Evolutionary conservation across 2,113 vertebrate species (phyloP).

Genomic region (Murina feae): DNA sequence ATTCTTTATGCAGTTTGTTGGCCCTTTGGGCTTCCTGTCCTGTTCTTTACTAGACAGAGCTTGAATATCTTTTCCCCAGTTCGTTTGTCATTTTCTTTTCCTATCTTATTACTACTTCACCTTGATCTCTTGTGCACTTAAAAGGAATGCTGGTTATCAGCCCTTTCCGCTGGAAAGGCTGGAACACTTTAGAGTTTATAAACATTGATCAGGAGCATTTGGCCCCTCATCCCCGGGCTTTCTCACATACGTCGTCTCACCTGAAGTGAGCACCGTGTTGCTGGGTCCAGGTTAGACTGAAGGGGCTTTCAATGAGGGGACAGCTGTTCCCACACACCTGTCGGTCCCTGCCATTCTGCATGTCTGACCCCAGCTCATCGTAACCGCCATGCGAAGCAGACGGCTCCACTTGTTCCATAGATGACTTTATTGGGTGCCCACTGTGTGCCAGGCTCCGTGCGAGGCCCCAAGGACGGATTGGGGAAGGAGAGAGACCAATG

Average conservation of each 20-base stretch:
- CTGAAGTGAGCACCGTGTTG: accelerated
- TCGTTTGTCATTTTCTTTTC: not conserved
- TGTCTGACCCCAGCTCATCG: accelerated
- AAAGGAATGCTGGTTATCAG: not conserved
- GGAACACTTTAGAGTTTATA: not conserved
- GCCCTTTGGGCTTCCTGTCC: not conserved
- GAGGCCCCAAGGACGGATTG: not conserved
- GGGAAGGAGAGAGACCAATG: not conserved
- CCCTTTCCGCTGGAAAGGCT: not conserved
- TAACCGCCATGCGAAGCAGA: not conserved
- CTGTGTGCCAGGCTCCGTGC: not conserved
- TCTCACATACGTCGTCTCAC: accelerated
- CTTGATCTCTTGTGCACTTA: not conserved
- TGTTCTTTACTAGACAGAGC: not conserved
- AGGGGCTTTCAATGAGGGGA: not conserved
- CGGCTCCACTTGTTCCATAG: not conserved
- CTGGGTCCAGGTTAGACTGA: not conserved
- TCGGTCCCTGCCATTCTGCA: accelerated
- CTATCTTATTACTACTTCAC: not conserved
- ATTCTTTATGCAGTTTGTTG: not conserved
- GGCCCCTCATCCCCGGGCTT: not conserved
- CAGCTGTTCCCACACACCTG: accelerated
- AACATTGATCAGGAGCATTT: not conserved
- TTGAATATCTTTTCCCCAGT: not conserved
- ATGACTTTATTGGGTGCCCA: accelerated